Base-by-base conservation (phyloP, 2,888 invertebrate genomes). In the Scaptomyza polygonia region DNA sequence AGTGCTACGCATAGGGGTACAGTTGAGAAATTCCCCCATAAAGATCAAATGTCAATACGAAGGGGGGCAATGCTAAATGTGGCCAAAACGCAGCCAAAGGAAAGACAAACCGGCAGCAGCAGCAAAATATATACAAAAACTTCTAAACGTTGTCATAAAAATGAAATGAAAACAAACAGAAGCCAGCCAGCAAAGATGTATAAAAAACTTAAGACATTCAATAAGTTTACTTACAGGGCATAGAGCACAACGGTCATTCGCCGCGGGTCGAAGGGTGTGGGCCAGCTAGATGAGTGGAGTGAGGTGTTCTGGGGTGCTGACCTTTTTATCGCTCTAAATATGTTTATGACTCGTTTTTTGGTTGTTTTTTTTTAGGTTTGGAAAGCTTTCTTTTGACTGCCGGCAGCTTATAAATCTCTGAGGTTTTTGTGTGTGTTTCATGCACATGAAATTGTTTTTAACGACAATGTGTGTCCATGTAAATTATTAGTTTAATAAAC, bases 1-100 rank as follows among this genome's bases (percentile, higher is more conserved):
- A 65, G 51, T 62, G 18, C 39, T n/a, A 9, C 25, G 14, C 11
- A 5, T 30, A 9, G 54, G 47, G 18, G 39, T 16, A 63, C 64
- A 73, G 18, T 78, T n/a, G n/a, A 73, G 75, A 5, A 16, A 16
- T 2, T 72, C 69, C 73, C 74, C 84, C 84, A 89, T 89, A 90
- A 90, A 89, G 90, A 90, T 90, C 89, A 89, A 90, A 90, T 90
- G 89, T 90, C 90, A 90, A 90, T 90, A 90, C 68, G 59, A 45
- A 39, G 61, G 56, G 51, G 44, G 62, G 45, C 18, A 48, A 48
- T 55, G 67, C 59, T 79, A 80, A 79, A 83, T 83, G 82, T 80
- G 80, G 69, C 82, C 78, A 86, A 78, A 77, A 78, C 47, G 57
- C 71, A 67, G 65, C 53, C 42, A 62, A 54, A 62, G 68, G 36